Conservation (phyloP, 1,140 invertebrate genomes). For the Pissodes strobi region DNA sequence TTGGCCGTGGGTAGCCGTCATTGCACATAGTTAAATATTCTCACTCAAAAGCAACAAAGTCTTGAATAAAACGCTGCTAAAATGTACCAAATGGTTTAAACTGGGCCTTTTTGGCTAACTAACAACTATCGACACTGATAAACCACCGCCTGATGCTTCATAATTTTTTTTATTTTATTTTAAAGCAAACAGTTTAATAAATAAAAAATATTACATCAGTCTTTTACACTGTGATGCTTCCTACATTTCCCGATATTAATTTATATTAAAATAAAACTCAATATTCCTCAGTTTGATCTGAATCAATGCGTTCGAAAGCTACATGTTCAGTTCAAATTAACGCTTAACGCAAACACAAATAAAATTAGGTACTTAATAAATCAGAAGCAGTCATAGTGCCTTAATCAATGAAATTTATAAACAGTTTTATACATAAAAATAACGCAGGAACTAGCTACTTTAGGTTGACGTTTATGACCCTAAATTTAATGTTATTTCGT, state of each 20-base stretch:
- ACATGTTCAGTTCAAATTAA: no score
- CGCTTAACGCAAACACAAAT: background rate
- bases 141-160: no score
- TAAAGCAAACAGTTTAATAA: constrained; percentile 16
- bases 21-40: background rate
- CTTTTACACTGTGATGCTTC: constrained; percentile 35
- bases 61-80: background rate
- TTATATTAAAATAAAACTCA: no score
- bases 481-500: background rate
- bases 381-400: constrained; percentile 10
- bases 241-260: background rate
- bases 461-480: background rate
- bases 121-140: background rate
- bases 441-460: constrained; percentile 16
- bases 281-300: no score
- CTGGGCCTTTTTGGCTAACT: background rate
- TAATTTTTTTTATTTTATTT: background rate
- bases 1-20: no score
- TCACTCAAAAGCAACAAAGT: background rate
- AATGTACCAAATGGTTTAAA: background rate
- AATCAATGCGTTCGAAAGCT: no score
- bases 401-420: constrained; percentile 1
- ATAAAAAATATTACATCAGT: constrained; percentile 33
- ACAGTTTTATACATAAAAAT: constrained; percentile 8
- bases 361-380: background rate